phyloP scores from a whole-genome alignment of 2,797 vertebrate species.

The Cyclopterus lumpus region DNA sequence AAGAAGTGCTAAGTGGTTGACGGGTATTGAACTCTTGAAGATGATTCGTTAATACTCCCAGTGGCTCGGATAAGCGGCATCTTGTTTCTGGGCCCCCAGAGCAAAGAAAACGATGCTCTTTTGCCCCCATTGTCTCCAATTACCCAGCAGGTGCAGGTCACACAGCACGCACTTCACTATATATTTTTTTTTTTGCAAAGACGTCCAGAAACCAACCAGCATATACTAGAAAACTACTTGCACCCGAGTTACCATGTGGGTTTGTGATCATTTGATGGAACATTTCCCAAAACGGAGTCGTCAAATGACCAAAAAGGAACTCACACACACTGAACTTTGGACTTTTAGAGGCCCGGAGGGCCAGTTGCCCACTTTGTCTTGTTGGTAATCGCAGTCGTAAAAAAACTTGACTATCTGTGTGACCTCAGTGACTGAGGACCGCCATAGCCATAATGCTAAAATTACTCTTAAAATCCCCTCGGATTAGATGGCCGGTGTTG shows the following conservation, averaged over 20 bases:
- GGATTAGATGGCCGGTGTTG: conserved; percentile 1
- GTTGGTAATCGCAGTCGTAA: background rate
- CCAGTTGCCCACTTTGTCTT: background rate
- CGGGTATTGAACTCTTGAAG: conserved; percentile 14
- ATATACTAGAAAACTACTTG: background rate
- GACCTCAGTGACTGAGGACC: conserved; percentile 4
- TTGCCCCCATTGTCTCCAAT: background rate
- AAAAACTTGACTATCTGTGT: conserved; percentile 5
- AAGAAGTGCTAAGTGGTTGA: conserved; percentile 13
- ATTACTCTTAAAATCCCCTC: conserved; percentile 15
- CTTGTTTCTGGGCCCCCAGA: background rate
- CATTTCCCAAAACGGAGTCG: background rate
- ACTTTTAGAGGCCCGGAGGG: background rate
- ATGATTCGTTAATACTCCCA: conserved; percentile 5
- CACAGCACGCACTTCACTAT: background rate
- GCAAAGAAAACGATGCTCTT: background rate
- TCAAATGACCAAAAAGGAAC: background rate
- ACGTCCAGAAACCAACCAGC: background rate
- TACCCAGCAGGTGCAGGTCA: background rate
- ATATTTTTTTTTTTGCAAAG: conserved; percentile 6
- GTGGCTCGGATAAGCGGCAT: conserved; percentile 11
- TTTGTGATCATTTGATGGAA: conserved; percentile 14
- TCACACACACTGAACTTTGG: background rate
- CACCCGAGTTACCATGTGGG: background rate
- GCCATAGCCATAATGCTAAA: conserved; percentile 15